Evolutionary conservation across 2,888 invertebrate genomes (phyloP).

Genomic region (Diarsia mendica): DNA sequence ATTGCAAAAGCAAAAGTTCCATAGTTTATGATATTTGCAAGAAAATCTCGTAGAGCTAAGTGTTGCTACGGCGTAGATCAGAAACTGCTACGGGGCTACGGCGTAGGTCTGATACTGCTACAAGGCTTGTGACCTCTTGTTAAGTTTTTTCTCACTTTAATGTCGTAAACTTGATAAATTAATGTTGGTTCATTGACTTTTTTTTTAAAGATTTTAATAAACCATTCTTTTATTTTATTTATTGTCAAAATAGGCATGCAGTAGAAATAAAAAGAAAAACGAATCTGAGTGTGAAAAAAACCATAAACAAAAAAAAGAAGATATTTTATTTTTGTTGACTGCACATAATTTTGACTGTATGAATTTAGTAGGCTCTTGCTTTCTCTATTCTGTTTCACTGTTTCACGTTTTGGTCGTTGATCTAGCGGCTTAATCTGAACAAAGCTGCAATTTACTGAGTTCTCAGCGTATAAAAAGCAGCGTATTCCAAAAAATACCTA

Average conservation of each 20-base stretch:
- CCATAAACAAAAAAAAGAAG: not conserved
- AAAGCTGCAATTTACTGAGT: not conserved
- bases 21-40: conserved; percentile 18
- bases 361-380: not conserved
- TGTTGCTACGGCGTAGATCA: conserved; percentile 6
- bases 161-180: not conserved
- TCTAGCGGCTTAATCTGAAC: not conserved
- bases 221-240: not conserved
- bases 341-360: too few species aligned
- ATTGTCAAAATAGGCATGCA: not conserved
- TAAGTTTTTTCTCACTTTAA: not conserved
- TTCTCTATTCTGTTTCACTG: not conserved
- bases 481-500: not conserved
- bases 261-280: not conserved
- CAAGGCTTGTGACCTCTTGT: not conserved
- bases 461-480: not conserved
- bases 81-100: conserved; percentile 1
- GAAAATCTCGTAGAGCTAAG: conserved; percentile 1
- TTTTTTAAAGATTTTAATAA: not conserved
- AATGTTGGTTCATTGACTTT: not conserved
- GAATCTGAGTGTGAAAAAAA: not conserved
- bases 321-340: too few species aligned
- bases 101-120: conserved; percentile 6
- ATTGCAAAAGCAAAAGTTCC: conserved; percentile 20
- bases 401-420: not conserved